Evolutionary conservation across 2,113 vertebrate species (phyloP).

Genomic region (Elaphurus davidianus): DNA sequence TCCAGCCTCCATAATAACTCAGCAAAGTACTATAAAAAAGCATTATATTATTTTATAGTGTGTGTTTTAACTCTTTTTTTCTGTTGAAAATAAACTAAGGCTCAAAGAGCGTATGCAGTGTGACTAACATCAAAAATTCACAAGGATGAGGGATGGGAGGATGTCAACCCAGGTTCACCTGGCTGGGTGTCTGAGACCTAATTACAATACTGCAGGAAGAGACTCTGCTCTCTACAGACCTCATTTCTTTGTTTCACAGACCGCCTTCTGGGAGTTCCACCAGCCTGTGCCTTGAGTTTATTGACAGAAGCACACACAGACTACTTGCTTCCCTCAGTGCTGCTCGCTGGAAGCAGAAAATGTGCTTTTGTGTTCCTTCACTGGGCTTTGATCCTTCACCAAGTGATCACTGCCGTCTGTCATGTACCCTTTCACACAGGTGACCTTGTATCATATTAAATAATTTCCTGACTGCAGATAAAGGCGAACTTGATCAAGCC

Average conservation of each 20-base stretch:
- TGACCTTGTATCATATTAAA: neutral
- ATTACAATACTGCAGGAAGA: no score
- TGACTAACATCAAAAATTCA: neutral
- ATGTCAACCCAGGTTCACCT: neutral
- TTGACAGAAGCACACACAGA: neutral
- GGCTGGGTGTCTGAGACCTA: no score
- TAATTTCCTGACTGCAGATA: neutral
- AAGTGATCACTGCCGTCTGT: neutral
- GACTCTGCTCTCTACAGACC: no score
- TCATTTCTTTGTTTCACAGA: neutral
- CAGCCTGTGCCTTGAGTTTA: neutral
- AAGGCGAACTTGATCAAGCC: neutral
- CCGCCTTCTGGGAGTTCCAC: neutral
- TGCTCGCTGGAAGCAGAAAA: neutral
- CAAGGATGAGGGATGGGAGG: neutral
- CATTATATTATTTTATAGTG: neutral
- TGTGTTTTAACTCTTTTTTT: neutral
- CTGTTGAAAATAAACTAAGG: neutral
- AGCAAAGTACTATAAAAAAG: neutral
- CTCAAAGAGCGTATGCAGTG: neutral
- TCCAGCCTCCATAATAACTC: neutral
- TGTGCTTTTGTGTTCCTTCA: fast-evolving
- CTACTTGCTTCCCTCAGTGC: neutral
- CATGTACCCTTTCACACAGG: neutral
- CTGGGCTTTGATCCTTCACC: neutral